Base-by-base conservation (phyloP, 2,888 invertebrate species). In the Hedya salicella region DNA sequence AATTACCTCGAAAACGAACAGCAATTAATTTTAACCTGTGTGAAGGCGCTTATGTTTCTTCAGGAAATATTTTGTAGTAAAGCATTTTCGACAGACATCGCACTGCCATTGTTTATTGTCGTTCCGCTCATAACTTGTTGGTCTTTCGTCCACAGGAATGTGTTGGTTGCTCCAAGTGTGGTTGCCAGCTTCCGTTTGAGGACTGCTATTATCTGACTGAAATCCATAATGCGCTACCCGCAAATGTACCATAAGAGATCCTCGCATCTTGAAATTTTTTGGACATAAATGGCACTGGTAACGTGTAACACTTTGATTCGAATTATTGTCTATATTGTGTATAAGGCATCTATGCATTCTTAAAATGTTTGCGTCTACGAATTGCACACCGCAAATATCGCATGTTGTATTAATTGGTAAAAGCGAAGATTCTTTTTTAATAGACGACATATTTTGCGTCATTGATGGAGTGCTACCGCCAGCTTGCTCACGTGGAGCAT, bases 11-110 rank as follows among this genome's bases (percentile, higher is more conserved):
- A 80, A 85, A 82, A 85, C 71, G 76, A 87, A 90, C 86, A 88
- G 83, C 84, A 88, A 88, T 82, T 25, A 82, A 72, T 82, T 85
- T 85, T 91, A 89, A 95, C 96, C 96, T 86, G 96, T 96, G 85
- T 97, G 97, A 68, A 97, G 93, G 72, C 97, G 93, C 87, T 96
- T 96, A 83, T 97, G 97, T 86, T 97, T 97, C 87, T 97, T 97
- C 72, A 97, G 88, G 80, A 97, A 97, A 89, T 97, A 97, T 86
- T 97, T 97, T 1, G 97, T 97, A 0, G 97, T 97, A 80, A 97
- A 97, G 85, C 95, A 94, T 91, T 97, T 97, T 63, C 94, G 93
- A 84, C 97, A 97, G 49, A 96, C 95, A 77, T 97, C 96, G 80
- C 97, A 97, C 79, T 96, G 95, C 97, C 97, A 97, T 80, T 96